Conservation (phyloP, 1,140 invertebrate species). For the Saxidomus purpurata region DNA sequence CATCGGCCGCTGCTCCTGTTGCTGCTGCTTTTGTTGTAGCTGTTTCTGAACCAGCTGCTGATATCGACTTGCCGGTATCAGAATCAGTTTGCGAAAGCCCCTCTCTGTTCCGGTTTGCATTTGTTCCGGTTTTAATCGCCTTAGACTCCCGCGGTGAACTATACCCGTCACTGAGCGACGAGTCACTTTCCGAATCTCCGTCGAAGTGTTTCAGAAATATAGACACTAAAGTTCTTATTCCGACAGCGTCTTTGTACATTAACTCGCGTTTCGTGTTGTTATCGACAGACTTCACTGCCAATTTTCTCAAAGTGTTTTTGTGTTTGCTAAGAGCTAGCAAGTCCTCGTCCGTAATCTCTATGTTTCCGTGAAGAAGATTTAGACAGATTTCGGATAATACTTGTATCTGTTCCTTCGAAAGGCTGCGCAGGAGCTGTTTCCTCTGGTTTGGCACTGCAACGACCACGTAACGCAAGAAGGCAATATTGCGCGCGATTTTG, state of each 20-base stretch:
- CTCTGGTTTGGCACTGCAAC: background rate
- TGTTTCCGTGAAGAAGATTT: background rate
- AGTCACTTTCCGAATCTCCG: background rate
- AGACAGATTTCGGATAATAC: background rate
- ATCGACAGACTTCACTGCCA: conserved; percentile 10
- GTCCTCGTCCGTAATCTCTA: conserved; percentile 1
- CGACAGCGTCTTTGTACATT: background rate
- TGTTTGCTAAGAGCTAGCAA: background rate
- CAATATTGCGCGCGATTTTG: background rate
- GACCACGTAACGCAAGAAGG: background rate
- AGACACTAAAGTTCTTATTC: background rate
- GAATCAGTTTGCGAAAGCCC: conserved; percentile 9
- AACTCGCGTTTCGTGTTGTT: background rate
- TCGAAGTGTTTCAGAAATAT: conserved; percentile 1
- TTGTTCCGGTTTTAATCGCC: background rate
- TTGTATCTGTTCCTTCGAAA: conserved; percentile 2
- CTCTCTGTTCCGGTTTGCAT: background rate
- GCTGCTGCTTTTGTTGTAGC: background rate
- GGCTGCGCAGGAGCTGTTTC: background rate
- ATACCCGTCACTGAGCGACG: background rate
- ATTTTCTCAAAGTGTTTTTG: background rate
- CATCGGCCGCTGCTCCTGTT: background rate
- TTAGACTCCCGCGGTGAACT: background rate
- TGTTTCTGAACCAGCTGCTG: conserved; percentile 20
- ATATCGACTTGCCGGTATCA: conserved; percentile 6